Conservation (phyloP, 2,888 invertebrate genomes). For the Ormyrus nitidulus region DNA sequence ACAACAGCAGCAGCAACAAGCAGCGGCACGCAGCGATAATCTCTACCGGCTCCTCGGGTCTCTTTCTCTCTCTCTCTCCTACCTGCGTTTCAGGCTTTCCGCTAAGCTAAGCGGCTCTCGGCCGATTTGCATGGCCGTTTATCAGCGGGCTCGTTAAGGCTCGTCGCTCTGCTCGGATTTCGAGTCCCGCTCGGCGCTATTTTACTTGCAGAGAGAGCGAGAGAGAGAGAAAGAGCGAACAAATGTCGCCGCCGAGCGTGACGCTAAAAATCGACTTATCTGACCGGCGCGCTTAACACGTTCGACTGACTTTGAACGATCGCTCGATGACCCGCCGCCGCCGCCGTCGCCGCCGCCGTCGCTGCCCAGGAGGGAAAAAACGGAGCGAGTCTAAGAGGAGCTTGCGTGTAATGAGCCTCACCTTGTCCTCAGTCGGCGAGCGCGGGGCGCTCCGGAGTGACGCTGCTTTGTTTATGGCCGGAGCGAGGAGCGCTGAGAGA, state of each 20-base stretch:
- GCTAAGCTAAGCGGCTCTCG: background rate
- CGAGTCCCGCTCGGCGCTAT: conserved; percentile 1
- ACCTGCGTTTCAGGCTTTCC: background rate
- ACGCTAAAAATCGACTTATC: conserved; percentile 52
- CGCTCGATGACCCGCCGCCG: conserved; percentile 32
- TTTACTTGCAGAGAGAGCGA: conserved; percentile 37
- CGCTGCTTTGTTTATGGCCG: too few relatives aligned
- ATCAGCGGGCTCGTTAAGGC: conserved; percentile 45
- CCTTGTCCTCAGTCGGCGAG: background rate
- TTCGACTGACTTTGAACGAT: conserved; percentile 52
- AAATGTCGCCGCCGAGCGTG: conserved; percentile 21
- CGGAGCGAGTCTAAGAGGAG: conserved; percentile 19
- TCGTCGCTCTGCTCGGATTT: conserved; percentile 20
- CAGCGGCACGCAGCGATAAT: too few relatives aligned
- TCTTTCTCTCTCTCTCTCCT: too few relatives aligned
- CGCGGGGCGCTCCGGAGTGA: background rate
- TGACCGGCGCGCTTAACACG: conserved; percentile 32
- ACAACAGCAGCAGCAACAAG: too few relatives aligned
- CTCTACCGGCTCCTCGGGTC: too few relatives aligned
- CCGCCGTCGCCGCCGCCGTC: background rate
- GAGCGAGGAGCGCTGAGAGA: too few relatives aligned
- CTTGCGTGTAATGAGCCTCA: background rate
- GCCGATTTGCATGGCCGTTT: conserved; percentile 47
- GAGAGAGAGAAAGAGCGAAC: background rate
- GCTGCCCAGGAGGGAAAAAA: background rate